phyloP scores from a whole-genome alignment of 2,113 vertebrate genomes.

The Microtus richardsoni region DNA sequence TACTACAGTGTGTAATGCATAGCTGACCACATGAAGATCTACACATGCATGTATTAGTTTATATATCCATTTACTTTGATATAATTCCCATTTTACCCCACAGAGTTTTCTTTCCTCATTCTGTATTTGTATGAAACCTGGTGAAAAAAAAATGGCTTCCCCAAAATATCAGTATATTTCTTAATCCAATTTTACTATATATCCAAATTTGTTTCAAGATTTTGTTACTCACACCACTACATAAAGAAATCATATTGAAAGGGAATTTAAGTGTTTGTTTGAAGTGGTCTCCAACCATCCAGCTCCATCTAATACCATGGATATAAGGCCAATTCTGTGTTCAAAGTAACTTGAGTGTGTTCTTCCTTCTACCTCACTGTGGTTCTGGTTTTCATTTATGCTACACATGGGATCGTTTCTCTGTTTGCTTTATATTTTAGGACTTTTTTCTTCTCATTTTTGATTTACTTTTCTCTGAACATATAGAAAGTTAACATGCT shows the following conservation, averaged over 20 bases:
- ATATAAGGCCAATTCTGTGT: neutral
- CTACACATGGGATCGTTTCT: neutral
- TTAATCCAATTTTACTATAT: neutral
- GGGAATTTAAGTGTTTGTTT: neutral
- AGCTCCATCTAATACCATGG: neutral
- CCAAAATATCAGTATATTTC: neutral
- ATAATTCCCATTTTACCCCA: neutral
- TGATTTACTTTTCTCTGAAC: neutral
- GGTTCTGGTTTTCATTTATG: constrained; percentile 40
- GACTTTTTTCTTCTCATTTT: neutral
- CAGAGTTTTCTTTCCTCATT: neutral
- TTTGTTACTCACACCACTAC: neutral
- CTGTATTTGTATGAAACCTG: neutral
- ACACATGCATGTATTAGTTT: neutral
- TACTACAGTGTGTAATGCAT: neutral
- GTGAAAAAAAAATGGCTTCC: neutral
- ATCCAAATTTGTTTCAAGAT: constrained; percentile 21
- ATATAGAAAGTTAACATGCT: neutral
- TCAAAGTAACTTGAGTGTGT: neutral
- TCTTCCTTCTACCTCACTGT: neutral
- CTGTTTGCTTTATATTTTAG: neutral
- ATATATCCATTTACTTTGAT: neutral
- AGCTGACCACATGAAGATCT: neutral
- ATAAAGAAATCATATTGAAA: neutral
- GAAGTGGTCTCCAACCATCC: neutral